Evolutionary conservation across 2,888 invertebrate species (phyloP), one percentile per base, ranked within the genome.

Genomic region (Liodrosophila aerea): DNA sequence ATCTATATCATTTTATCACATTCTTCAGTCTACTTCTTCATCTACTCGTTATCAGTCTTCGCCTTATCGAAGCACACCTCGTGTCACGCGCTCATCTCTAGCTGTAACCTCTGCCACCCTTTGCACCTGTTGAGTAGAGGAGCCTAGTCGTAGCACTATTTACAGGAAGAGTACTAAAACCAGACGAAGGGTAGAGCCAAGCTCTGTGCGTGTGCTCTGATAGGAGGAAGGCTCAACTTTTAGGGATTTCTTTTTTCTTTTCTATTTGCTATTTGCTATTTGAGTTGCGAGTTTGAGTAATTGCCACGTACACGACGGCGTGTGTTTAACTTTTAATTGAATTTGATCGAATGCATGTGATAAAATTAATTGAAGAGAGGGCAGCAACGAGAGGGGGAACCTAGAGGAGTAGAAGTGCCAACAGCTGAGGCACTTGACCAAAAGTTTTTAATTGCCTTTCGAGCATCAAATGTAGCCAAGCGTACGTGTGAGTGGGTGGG

Each of bases 341-440:
- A 85, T 81, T 82, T 68, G 85, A 85, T 81, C 85, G 75, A 83
- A 85, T 72, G 60, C 81, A 83, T 69, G 68, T 72, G 83, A 81
- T 81, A 83, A 81, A 76, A 80, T 83, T 80, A 80, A 81, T 81
- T 85, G 72, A 44, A 65, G n/a, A 40, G 37, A 33, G 16, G 16
- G 40, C 3, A 12, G 1, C 1, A 8, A 4, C 4, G 13, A 15
- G 16, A 3, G 13, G 8, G 7, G 12, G 41, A 8, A 15, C 36
- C n/a, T n/a, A n/a, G n/a, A n/a, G n/a, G 13, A 8, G 5, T 9
- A 8, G 4, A 34, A 41, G 39, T 15, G 37, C 46, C n/a, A n/a
- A 22, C 37, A 39, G 39, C 50, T 22, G 11, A 51, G 58, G 34
- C 64, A 83, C 71, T 85, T 80, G 67, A 65, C 81, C 68, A 27